Percentiles rank a stretch among this genome's conserved stretches.
Evolutionary conservation across 2,113 vertebrate species (phyloP).

Genomic region (Mixornis gularis): DNA sequence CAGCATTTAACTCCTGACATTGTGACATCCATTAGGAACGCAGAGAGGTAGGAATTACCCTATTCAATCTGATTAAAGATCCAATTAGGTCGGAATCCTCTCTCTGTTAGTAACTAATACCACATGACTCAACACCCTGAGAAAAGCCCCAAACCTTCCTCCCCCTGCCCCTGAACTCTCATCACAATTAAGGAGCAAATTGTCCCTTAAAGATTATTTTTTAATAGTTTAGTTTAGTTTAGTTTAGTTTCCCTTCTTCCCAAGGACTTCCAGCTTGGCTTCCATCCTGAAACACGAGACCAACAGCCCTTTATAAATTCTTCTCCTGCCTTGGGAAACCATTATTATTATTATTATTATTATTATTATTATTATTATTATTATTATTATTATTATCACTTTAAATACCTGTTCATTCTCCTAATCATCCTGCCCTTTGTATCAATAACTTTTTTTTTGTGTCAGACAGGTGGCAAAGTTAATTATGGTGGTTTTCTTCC

Average conservation of each 20-base stretch:
- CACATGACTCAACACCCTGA: neutral
- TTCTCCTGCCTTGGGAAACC: neutral
- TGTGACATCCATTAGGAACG: neutral
- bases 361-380: neutral
- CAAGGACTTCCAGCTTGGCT: neutral
- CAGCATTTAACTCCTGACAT: neutral
- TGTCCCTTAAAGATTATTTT: neutral
- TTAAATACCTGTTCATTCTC: neutral
- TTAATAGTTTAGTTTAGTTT: neutral
- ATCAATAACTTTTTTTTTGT: neutral
- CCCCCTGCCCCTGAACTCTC: neutral
- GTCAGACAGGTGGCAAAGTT: neutral
- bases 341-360: neutral
- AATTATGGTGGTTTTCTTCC: neutral
- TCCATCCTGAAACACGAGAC: neutral
- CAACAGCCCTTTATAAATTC: neutral
- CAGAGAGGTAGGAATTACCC: constrained; percentile 48
- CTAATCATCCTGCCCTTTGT: neutral
- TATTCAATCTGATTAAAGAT: constrained; percentile 42
- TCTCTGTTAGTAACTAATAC: neutral
- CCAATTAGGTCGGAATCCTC: constrained; percentile 34
- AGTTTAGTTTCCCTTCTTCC: neutral
- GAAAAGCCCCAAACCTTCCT: neutral
- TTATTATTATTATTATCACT: neutral
- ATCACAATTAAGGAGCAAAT: neutral